Evolutionary conservation across 2,797 vertebrate species (phyloP).

Genomic region (Babyrousa celebensis): DNA sequence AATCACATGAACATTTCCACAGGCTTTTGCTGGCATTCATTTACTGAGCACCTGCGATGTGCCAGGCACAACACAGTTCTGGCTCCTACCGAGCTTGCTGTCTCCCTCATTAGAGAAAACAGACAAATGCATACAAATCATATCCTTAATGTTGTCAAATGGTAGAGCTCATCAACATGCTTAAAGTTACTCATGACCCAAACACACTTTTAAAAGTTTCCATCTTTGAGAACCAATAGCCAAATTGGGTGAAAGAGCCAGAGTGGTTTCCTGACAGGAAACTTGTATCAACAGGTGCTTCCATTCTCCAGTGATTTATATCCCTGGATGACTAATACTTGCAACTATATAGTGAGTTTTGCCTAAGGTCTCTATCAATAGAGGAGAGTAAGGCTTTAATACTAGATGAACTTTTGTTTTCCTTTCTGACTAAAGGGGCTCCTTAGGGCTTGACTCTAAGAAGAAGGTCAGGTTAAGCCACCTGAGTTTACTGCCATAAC

Average conservation of each 20-base stretch:
- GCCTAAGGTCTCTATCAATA: slow-evolving; percentile 49
- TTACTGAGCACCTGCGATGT: not conserved
- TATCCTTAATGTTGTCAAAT: not conserved
- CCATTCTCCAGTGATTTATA: slow-evolving; percentile 7
- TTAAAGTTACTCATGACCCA: not conserved
- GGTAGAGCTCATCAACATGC: not conserved
- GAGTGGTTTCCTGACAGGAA: not conserved
- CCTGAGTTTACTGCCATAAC: not conserved
- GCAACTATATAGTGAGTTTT: not conserved
- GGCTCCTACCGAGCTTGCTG: not conserved
- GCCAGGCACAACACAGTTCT: not conserved
- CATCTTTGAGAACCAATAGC: not conserved
- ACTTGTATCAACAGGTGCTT: slow-evolving; percentile 34
- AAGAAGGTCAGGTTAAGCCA: not conserved
- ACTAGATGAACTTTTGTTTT: slow-evolving; percentile 9
- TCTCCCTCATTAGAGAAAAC: not conserved
- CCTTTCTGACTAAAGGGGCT: not conserved
- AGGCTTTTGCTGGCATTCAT: not conserved
- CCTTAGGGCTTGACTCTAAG: not conserved
- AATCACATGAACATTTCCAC: not conserved
- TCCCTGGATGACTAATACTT: not conserved
- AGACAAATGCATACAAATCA: not conserved
- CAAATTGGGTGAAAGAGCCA: not conserved
- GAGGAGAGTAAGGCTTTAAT: not conserved
- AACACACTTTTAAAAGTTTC: not conserved